Percentiles rank a stretch among this genome's conserved stretches.
Conservation (phyloP, 2,888 invertebrate genomes). For the Nemurella pictetii region DNA sequence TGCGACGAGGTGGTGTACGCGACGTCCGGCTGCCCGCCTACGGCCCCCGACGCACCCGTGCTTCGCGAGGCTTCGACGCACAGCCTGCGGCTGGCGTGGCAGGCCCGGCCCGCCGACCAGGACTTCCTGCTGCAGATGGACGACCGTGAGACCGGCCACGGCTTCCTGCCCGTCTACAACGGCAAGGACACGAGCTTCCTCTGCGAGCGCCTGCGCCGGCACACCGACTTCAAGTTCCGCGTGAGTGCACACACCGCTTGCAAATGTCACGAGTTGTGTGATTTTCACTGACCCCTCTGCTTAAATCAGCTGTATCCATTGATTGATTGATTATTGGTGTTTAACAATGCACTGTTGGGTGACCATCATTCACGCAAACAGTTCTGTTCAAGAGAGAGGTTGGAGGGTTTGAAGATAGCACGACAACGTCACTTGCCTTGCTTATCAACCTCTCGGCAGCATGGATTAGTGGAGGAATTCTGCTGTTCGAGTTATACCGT, state of each 20-base stretch:
- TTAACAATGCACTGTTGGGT: too few species aligned
- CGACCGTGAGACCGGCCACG: conserved; percentile 68
- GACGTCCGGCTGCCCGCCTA: conserved; percentile 80
- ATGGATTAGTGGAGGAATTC: too few species aligned
- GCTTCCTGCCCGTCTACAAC: conserved; percentile 77
- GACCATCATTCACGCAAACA: too few species aligned
- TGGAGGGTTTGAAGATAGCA: too few species aligned
- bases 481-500: too few species aligned
- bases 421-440: too few species aligned
- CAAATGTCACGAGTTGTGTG: background rate
- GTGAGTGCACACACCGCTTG: conserved; percentile 47
- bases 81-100: conserved; percentile 73
- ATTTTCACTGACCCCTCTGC: too few species aligned
- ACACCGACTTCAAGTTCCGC: conserved; percentile 77
- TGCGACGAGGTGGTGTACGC: conserved; percentile 68
- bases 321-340: too few species aligned
- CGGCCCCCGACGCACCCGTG: conserved; percentile 75
- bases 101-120: conserved; percentile 72
- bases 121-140: conserved; percentile 85
- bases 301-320: too few species aligned
- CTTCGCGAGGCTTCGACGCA: conserved; percentile 65
- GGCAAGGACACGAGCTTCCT: conserved; percentile 72
- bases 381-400: too few species aligned
- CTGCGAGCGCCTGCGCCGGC: conserved; percentile 70
- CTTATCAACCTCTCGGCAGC: too few species aligned